Percentiles rank a stretch among this genome's conserved stretches.
Evolutionary conservation across 2,888 invertebrate species (phyloP).

Genomic region (Caradrina clavipalpis): DNA sequence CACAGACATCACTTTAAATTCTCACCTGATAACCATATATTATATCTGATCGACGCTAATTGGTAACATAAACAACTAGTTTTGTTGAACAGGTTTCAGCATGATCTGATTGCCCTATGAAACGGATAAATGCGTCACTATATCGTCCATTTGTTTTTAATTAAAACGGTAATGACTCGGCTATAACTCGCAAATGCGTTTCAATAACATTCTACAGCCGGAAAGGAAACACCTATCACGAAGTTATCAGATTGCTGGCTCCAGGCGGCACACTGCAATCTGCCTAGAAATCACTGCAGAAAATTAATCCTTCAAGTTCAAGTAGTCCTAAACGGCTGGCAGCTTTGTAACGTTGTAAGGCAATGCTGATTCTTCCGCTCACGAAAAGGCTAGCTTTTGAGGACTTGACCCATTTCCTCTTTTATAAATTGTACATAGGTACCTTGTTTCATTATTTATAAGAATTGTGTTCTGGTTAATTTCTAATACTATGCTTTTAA

Average conservation of each 20-base stretch:
- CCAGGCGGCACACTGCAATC: constrained; percentile 26
- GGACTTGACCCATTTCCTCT: too few species aligned
- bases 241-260: constrained; percentile 44
- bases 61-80: constrained; percentile 60
- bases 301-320: constrained; percentile 13
- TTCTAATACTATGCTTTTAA: too few species aligned
- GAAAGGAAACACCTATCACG: constrained; percentile 44
- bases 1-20: constrained; percentile 57
- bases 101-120: constrained; percentile 55
- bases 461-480: too few species aligned
- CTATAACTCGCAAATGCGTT: constrained; percentile 43
- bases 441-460: too few species aligned
- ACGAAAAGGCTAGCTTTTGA: too few species aligned
- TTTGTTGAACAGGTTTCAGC: constrained; percentile 53
- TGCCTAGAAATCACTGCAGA: constrained; percentile 31
- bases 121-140: constrained; percentile 42
- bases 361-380: too few species aligned
- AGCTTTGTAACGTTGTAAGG: too few species aligned
- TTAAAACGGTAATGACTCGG: constrained; percentile 52
- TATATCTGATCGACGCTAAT: constrained; percentile 60
- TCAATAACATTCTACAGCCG: constrained; percentile 39
- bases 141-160: constrained; percentile 60
- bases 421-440: too few species aligned
- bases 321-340: not conserved
- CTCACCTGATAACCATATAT: constrained; percentile 58